Base-by-base conservation (phyloP, 2,113 vertebrate genomes). In the Notechis scutatus region DNA sequence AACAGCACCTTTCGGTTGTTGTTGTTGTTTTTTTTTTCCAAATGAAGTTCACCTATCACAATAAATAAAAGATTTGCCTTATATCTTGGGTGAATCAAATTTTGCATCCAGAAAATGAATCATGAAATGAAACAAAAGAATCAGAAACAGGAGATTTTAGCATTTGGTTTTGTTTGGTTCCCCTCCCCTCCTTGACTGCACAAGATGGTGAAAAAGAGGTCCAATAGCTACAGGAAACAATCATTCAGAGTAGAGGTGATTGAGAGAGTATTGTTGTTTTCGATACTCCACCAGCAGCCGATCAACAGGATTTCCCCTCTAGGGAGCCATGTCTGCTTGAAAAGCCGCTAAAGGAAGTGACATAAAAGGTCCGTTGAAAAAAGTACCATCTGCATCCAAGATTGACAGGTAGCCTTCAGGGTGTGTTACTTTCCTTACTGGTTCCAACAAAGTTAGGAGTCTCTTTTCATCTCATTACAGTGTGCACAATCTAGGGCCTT, bases 341-440 rank as follows among this genome's bases (percentile, higher is more conserved):
- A 96, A 95, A 96, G 94, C 94, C 94, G 95, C 93, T 96, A 96
- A 96, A 96, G 95, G 94, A 95, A 94, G 94, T 97, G 96, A 97
- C 96, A 96, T 91, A 89, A 93, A 95, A 94, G 89, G 95, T 95
- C 96, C 95, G 94, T 96, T 97, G 96, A 94, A 96, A 92, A 92
- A 96, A 96, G 95, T 92, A 92, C 95, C 95, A 96, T 97, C 96
- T 97, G 96, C 95, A 95, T 95, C 94, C 14, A 59, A 95, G 96
- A 97, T 94, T 97, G 96, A 97, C 96, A 96, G 96, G 96, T 95
- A 96, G 96, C 95, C 96, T 96, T 95, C 93, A 94, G 96, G 96
- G 94, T 96, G 93, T 95, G 91, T 89, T 94, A 94, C 96, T 93
- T 93, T 95, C 86, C 47, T 93, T 95, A 94, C 87, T 94, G 94